phyloP scores from a whole-genome alignment of 2,888 invertebrate species.

The Griposia aprilina region DNA sequence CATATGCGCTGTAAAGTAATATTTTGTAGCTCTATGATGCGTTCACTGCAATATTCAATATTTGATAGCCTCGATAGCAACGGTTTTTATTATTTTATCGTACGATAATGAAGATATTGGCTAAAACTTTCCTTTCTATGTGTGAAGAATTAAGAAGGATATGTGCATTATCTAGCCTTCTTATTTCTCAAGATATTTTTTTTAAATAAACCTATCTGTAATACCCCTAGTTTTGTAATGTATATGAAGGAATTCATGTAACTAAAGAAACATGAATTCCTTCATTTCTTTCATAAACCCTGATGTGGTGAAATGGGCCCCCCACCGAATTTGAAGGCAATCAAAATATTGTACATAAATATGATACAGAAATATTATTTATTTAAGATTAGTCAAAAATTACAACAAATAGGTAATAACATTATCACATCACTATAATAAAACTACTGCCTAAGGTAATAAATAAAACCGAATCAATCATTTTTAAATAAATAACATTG shows the following conservation, averaged over 20 bases:
- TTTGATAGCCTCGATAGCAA: conserved; percentile 36
- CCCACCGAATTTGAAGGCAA: neutral
- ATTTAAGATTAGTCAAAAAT: conserved; percentile 1
- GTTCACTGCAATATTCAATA: conserved; percentile 16
- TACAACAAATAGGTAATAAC: neutral
- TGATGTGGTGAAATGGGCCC: conserved; percentile 8
- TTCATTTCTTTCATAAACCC: too few species aligned
- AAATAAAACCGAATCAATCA: neutral
- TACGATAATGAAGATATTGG: neutral
- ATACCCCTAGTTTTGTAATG: neutral
- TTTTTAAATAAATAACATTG: conserved; percentile 11
- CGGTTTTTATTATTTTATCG: conserved; percentile 30
- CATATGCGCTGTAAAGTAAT: conserved; percentile 52
- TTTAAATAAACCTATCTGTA: neutral
- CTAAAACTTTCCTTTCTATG: conserved; percentile 27
- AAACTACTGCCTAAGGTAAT: neutral
- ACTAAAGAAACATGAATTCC: neutral
- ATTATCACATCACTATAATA: conserved; percentile 8
- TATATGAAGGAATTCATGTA: neutral
- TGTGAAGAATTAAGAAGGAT: too few species aligned
- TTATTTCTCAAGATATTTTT: neutral
- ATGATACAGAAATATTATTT: neutral
- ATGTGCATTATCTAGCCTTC: neutral
- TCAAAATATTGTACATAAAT: neutral
- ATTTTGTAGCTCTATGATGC: conserved; percentile 24